Evolutionary conservation across 2,888 invertebrate genomes (phyloP), one percentile per base, ranked within the genome.

Genomic region (Cataglyphis livida): DNA sequence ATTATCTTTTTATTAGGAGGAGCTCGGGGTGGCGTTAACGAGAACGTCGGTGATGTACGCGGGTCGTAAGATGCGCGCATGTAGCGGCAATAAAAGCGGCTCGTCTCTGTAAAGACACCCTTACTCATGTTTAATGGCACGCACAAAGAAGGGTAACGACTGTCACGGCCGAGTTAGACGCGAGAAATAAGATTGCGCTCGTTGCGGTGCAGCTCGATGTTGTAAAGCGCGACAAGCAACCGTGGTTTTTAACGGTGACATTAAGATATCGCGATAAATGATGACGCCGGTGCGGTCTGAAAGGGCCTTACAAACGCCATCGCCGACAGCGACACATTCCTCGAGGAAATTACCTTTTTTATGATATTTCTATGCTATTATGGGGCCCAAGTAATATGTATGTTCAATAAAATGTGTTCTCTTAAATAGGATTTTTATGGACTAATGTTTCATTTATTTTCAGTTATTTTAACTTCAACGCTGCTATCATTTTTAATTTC

Each of bases 41-140:
- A 81, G 51, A 84, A 81, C 70, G 25, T 10, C 32, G 48, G n/a
- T 21, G 54, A 81, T 68, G 70, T 44, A 35, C 15, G 25, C 32
- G 57, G 57, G 35, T 64, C 81, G 86, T 84, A 84, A 78, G 76
- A 62, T 71, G 28, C n/a, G 76, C 70, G 84, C 70, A 86, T 68
- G 73, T 44, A 70, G 48, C 51, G 48, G 86, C 68, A 82, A 70
- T 84, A 84, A 86, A 86, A 59, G 57, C 44, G 18, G 64, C 68
- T 48, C 62, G 61, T 86, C 73, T 61, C 70, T 68, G 51, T 44
- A 68, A 86, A 81, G 62, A 68, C 81, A 86, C 57, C 81, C 84
- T 75, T 57, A 41, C 48, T 59, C 15, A 59, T 48, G 6, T 84
- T 86, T 86, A 84, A 86, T 76, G 62, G 81, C 48, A 57, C 18